A percentile compares a stretch with the other conserved stretches of the same genome.
These are phyloP conservation scores for Megalops cyprinoides DNA, from an alignment of 2,797 vertebrate genomes.

Conservation along the genomic window DNA sequence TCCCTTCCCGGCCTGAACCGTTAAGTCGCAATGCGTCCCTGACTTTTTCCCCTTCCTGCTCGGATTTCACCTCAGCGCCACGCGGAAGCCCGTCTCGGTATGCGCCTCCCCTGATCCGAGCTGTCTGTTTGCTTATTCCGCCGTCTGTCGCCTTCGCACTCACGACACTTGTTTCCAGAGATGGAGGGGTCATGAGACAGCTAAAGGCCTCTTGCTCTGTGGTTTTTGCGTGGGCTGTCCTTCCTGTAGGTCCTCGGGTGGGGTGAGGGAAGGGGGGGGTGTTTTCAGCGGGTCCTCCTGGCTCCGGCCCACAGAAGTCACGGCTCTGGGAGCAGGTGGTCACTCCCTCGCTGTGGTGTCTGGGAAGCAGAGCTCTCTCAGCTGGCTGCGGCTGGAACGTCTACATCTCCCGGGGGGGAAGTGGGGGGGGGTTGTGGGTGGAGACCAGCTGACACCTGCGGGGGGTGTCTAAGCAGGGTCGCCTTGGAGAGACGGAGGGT, in stretches of 20 bases:
- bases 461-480: conserved; percentile 27
- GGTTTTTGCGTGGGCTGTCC: not conserved
- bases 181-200: not conserved
- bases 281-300: not conserved
- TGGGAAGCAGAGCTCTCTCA: not conserved
- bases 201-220: not conserved
- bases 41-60: not conserved
- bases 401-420: not conserved
- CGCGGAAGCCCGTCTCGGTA: not conserved
- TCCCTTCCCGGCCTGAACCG: not conserved
- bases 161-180: not conserved
- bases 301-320: not conserved
- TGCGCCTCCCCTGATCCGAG: not conserved
- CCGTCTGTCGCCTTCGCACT: not conserved
- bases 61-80: not conserved
- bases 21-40: not conserved
- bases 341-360: not conserved
- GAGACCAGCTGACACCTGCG: conserved; percentile 51
- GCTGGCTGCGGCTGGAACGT: not conserved
- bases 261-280: too few species aligned
- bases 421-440: conserved; percentile 34
- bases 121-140: not conserved
- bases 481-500: conserved; percentile 6
- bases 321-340: not conserved
- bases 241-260: not conserved